Evolutionary conservation across 1,140 invertebrate genomes (phyloP).

Genomic region (Phthorimaea operculella): DNA sequence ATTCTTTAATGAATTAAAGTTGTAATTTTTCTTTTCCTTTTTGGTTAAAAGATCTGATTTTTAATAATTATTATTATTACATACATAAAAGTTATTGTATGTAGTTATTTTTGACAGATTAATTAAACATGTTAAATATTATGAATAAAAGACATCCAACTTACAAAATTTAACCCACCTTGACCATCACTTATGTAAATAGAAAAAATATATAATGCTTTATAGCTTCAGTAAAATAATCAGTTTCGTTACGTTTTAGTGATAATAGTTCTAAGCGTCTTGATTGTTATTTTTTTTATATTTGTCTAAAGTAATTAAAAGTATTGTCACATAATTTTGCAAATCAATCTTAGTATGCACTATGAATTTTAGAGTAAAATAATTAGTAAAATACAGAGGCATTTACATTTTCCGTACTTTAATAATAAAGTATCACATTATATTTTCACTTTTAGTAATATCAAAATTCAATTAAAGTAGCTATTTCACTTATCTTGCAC

Average conservation of each 20-base stretch:
- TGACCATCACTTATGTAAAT: constrained; percentile 1
- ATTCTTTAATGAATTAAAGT: background rate
- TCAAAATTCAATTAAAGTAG: too few species aligned
- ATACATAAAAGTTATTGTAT: background rate
- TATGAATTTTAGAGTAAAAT: too few species aligned
- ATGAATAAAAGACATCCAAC: background rate
- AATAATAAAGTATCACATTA: too few species aligned
- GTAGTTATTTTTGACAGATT: background rate
- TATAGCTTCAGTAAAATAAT: background rate
- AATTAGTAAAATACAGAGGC: too few species aligned
- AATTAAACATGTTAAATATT: constrained; percentile 2
- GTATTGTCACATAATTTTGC: too few species aligned
- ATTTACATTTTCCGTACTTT: too few species aligned
- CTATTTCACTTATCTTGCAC: too few species aligned
- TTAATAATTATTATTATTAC: background rate
- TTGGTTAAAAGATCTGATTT: too few species aligned
- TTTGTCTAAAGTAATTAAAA: background rate
- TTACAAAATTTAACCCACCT: background rate
- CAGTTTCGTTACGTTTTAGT: constrained; percentile 2
- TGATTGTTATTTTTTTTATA: constrained; percentile 5
- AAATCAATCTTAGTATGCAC: too few species aligned
- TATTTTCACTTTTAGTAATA: too few species aligned
- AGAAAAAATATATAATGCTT: constrained; percentile 2
- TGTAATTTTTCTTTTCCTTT: background rate
- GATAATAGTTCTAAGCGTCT: constrained; percentile 3